Conservation (phyloP, 2,113 vertebrate species). For the Promerops cafer region DNA sequence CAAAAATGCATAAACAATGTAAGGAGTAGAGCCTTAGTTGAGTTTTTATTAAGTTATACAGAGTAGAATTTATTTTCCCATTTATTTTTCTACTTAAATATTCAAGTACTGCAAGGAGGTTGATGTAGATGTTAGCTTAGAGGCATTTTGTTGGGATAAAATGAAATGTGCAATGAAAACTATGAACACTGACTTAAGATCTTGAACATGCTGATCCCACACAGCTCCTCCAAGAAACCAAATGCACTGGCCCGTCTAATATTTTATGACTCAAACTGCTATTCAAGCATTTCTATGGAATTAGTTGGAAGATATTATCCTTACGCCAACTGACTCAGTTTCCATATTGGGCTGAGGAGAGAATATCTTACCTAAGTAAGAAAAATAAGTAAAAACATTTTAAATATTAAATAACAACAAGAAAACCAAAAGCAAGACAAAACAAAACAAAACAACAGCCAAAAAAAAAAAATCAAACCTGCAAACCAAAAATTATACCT, state of each 20-base stretch:
- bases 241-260: not conserved
- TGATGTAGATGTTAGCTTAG: not conserved
- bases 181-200: not conserved
- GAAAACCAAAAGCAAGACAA: not conserved
- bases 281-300: not conserved
- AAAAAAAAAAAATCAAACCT: too few species aligned
- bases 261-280: not conserved
- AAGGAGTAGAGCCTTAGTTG: not conserved
- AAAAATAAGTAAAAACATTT: not conserved
- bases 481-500: not conserved
- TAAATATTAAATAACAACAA: not conserved
- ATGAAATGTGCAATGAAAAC: not conserved
- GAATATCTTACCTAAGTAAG: not conserved
- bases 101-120: not conserved
- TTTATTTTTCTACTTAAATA: not conserved
- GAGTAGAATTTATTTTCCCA: not conserved
- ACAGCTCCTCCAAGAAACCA: not conserved
- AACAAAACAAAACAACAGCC: not conserved
- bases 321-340: not conserved
- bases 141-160: not conserved
- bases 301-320: not conserved
- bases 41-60: not conserved
- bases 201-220: not conserved
- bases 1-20: not conserved
- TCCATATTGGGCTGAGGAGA: not conserved